Evolutionary conservation across 2,888 invertebrate genomes (phyloP).

Genomic region (Stenichneumon culpator): DNA sequence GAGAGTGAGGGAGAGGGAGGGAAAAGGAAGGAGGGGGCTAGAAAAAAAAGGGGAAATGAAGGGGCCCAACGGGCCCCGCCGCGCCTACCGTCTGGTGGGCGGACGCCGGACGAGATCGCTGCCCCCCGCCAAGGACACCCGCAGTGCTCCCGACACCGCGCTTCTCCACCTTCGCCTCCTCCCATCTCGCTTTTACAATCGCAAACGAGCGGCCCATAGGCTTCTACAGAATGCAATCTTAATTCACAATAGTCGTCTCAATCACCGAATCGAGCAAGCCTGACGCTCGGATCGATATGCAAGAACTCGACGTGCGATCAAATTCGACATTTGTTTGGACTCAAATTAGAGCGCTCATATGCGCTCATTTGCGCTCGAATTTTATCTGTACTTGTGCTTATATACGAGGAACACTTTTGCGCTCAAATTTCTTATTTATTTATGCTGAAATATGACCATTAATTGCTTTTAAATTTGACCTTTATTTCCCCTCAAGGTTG

Average conservation of each 20-base stretch:
- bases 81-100: slow-evolving; percentile 80
- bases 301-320: no score
- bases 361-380: no score
- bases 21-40: slow-evolving; percentile 5
- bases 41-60: slow-evolving; percentile 44
- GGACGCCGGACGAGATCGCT: slow-evolving; percentile 81
- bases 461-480: no score
- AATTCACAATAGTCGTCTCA: slow-evolving; percentile 58
- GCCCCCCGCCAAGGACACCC: slow-evolving; percentile 83
- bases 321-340: no score
- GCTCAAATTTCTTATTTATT: no score
- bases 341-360: no score
- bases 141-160: slow-evolving; percentile 75
- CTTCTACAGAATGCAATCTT: slow-evolving; percentile 46
- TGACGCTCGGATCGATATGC: slow-evolving; percentile 34
- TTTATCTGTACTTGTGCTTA: no score
- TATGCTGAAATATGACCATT: no score
- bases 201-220: slow-evolving; percentile 15
- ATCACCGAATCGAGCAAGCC: slow-evolving; percentile 40
- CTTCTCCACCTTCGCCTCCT: slow-evolving; percentile 66
- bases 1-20: slow-evolving; percentile 5
- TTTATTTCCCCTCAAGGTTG: no score
- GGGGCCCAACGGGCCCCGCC: slow-evolving; percentile 71
- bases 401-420: no score
- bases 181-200: slow-evolving; percentile 48